Conservation (phyloP, 2,888 invertebrate genomes). For the Coleophora deauratella region DNA sequence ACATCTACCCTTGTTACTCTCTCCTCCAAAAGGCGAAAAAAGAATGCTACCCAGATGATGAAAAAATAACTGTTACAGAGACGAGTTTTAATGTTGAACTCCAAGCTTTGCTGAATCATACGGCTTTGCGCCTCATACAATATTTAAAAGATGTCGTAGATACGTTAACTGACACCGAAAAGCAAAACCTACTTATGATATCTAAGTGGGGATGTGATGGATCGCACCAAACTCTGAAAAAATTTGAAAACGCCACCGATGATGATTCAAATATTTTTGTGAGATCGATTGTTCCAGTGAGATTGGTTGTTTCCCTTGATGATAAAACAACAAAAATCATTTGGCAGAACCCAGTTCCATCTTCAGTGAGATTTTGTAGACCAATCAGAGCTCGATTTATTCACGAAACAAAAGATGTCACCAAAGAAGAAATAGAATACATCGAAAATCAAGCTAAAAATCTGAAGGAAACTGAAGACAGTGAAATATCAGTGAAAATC, state of each 20-base stretch:
- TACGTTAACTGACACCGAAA: not conserved
- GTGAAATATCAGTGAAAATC: too few relatives aligned
- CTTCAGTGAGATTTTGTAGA: constrained; percentile 7
- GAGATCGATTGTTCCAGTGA: too few relatives aligned
- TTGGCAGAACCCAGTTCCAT: constrained; percentile 12
- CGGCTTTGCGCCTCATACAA: constrained; percentile 6
- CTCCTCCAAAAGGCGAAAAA: constrained; percentile 11
- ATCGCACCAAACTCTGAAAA: too few relatives aligned
- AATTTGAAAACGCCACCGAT: too few relatives aligned
- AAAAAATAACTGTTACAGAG: constrained; percentile 6
- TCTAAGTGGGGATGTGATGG: constrained; percentile 12
- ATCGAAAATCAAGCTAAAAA: constrained; percentile 1
- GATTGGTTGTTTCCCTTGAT: too few relatives aligned
- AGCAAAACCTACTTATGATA: constrained; percentile 2
- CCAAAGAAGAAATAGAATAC: constrained; percentile 7
- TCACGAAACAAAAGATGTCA: constrained; percentile 8
- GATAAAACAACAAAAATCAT: constrained; percentile 3
- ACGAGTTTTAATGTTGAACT: constrained; percentile 8
- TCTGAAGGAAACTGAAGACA: constrained; percentile 14
- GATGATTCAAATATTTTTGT: too few relatives aligned
- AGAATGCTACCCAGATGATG: constrained; percentile 11
- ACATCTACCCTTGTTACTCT: too few relatives aligned
- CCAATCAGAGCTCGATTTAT: constrained; percentile 9
- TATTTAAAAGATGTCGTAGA: constrained; percentile 4
- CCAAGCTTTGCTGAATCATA: constrained; percentile 14